Evolutionary conservation across 2,113 vertebrate species (phyloP).

Genomic region (Ellobius talpinus): DNA sequence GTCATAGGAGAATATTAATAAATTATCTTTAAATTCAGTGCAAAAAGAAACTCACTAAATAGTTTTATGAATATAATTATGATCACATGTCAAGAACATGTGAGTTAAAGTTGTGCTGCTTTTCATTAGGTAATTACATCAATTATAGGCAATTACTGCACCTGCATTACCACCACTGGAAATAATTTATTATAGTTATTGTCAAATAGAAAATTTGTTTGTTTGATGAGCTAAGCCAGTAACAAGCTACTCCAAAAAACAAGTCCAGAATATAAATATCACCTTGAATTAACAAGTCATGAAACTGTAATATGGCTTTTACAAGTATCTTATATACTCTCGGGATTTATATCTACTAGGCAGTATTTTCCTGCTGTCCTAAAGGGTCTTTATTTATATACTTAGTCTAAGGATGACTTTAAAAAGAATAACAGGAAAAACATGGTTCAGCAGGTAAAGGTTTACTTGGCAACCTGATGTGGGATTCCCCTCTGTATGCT

Average conservation of each 20-base stretch:
- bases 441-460: too few species aligned
- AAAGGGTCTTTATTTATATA: neutral
- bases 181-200: slow-evolving; percentile 44
- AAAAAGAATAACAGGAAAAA: neutral
- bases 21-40: slow-evolving; percentile 77
- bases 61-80: slow-evolving; percentile 73
- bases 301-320: neutral
- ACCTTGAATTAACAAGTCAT: neutral
- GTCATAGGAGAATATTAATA: slow-evolving; percentile 52
- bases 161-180: slow-evolving; percentile 16
- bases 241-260: neutral
- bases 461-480: neutral
- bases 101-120: slow-evolving; percentile 58
- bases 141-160: slow-evolving; percentile 45
- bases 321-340: neutral
- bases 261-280: neutral
- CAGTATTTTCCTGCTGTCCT: neutral
- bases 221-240: slow-evolving; percentile 24
- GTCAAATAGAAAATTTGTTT: slow-evolving; percentile 43
- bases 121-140: slow-evolving; percentile 67
- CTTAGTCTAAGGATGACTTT: neutral
- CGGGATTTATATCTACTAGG: neutral
- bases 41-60: slow-evolving; percentile 61
- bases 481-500: too few species aligned
- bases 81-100: slow-evolving; percentile 34